These are phyloP conservation scores for Argyresthia goedartella DNA, from an alignment of 2,888 invertebrate species.

Conservation along the genomic window DNA sequence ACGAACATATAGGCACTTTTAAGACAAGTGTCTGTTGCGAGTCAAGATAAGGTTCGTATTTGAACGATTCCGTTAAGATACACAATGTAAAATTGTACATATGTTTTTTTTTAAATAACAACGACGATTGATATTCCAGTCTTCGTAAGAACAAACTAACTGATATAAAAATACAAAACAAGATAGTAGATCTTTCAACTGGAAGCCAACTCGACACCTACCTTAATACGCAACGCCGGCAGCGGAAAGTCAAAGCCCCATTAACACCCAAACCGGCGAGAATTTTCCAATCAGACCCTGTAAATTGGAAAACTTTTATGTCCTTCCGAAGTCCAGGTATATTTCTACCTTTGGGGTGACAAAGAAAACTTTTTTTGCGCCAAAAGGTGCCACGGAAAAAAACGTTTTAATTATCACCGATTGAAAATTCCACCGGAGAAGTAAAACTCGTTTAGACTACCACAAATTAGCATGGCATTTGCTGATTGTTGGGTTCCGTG, in stretches of 20 bases:
- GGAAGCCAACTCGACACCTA: background rate
- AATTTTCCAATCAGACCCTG: conserved; percentile 67
- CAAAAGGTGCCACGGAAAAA: conserved; percentile 35
- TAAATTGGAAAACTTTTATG: conserved; percentile 72
- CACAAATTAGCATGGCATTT: conserved; percentile 11
- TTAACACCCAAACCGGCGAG: conserved; percentile 65
- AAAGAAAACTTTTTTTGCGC: conserved; percentile 38
- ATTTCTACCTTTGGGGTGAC: conserved; percentile 46
- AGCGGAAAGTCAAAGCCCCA: conserved; percentile 51
- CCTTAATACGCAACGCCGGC: conserved; percentile 27
- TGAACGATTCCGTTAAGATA: too few relatives aligned
- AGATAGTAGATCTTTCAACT: background rate
- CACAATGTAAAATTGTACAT: background rate
- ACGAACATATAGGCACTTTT: too few relatives aligned
- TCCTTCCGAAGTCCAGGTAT: conserved; percentile 67
- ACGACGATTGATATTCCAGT: too few relatives aligned
- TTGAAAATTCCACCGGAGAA: conserved; percentile 27
- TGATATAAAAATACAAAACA: background rate
- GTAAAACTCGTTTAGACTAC: conserved; percentile 19
- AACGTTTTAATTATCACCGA: conserved; percentile 44
- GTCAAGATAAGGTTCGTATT: too few relatives aligned
- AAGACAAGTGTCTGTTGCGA: too few relatives aligned
- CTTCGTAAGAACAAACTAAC: background rate
- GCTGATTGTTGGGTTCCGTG: background rate
- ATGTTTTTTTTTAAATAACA: background rate